phyloP scores from a whole-genome alignment of 2,888 invertebrate genomes.

The Idaea aversata region DNA sequence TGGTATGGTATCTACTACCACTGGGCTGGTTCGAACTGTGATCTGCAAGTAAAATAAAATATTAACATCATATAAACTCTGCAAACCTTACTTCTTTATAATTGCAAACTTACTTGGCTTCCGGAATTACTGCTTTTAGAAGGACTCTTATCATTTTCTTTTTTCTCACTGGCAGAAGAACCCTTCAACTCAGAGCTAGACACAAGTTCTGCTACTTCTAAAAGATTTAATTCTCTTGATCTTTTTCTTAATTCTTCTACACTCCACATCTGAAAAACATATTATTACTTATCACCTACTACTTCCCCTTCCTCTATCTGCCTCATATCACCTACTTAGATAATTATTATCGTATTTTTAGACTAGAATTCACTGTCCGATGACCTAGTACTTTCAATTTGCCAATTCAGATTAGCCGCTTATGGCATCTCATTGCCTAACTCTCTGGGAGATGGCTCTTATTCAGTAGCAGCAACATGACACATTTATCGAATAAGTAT shows the following conservation, averaged over 20 bases:
- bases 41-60: conserved; percentile 76
- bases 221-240: conserved; percentile 84
- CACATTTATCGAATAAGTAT: neutral
- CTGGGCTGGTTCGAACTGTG: conserved; percentile 88
- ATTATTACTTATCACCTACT: neutral
- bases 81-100: conserved; percentile 7
- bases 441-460: no score
- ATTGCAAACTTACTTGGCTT: conserved; percentile 82
- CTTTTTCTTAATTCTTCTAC: conserved; percentile 85
- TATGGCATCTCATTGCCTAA: no score
- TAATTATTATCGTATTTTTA: no score
- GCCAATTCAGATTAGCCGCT: no score
- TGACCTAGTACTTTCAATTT: no score
- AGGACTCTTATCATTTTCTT: conserved; percentile 83
- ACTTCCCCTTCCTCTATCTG: no score
- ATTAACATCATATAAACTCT: conserved; percentile 9
- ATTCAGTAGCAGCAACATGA: no score
- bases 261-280: conserved; percentile 82
- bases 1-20: conserved; percentile 85
- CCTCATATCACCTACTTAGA: no score
- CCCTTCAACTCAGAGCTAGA: conserved; percentile 55
- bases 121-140: conserved; percentile 89
- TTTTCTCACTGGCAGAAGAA: conserved; percentile 60
- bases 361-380: no score
- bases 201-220: conserved; percentile 70